These are phyloP conservation scores for Sialia sialis DNA, from an alignment of 2,113 vertebrate genomes.

Conservation along the genomic window DNA sequence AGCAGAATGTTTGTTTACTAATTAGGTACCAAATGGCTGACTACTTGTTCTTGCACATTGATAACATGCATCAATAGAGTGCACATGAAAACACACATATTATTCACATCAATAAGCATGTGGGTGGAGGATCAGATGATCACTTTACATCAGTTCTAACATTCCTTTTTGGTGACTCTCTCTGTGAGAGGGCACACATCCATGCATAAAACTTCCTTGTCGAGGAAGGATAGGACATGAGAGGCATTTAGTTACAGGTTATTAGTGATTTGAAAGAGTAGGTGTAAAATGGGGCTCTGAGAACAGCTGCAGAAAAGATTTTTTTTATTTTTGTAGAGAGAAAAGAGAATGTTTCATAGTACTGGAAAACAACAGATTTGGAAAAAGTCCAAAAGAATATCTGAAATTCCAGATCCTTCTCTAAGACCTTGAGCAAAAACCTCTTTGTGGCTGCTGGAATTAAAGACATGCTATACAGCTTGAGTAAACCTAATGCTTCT, in stretches of 20 bases:
- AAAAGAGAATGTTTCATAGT: neutral
- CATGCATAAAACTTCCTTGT: neutral
- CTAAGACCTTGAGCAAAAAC: constrained; percentile 10
- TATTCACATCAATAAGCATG: neutral
- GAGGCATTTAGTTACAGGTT: constrained; percentile 28
- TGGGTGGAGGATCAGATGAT: neutral
- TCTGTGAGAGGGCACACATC: neutral
- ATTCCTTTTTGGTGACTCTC: neutral
- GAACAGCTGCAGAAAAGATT: neutral
- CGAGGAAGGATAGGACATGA: neutral
- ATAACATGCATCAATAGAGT: neutral
- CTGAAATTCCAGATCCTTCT: constrained; percentile 47
- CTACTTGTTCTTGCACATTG: neutral
- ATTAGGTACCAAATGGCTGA: neutral
- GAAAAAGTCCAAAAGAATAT: constrained; percentile 28
- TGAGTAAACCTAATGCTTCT: constrained; percentile 59
- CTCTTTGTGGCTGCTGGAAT: constrained; percentile 45
- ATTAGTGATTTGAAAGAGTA: neutral
- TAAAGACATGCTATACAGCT: constrained; percentile 48
- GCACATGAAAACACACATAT: neutral
- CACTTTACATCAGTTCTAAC: neutral
- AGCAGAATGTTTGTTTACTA: neutral
- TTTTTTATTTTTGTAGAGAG: neutral
- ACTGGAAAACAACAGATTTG: constrained; percentile 5
- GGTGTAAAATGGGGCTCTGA: neutral